A percentile compares a stretch with the other conserved stretches of the same genome.
Conservation (phyloP, 2,888 invertebrate genomes). For the Lordiphosa fenestrarum region DNA sequence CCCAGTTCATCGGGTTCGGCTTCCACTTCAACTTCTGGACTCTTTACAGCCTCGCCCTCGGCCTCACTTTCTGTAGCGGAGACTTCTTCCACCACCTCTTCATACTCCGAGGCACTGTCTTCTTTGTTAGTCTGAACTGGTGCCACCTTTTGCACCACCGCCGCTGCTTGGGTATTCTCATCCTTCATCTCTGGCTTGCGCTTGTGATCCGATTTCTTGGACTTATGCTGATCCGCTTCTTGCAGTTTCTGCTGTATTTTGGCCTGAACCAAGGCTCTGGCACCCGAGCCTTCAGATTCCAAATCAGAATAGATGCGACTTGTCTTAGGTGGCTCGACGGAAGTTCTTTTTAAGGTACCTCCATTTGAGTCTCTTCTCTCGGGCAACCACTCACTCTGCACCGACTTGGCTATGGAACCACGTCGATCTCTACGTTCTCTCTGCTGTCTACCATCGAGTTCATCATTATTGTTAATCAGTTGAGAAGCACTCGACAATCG, state of each 20-base stretch:
- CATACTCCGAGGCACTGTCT: conserved; percentile 47
- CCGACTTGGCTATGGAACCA: conserved; percentile 72
- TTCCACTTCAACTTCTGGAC: conserved; percentile 22
- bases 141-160: conserved; percentile 44
- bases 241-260: conserved; percentile 79
- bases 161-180: conserved; percentile 53
- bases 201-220: conserved; percentile 32
- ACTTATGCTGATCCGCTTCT: conserved; percentile 54
- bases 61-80: conserved; percentile 43
- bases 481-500: conserved; percentile 78
- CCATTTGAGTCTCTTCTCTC: conserved; percentile 56
- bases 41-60: conserved; percentile 35
- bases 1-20: conserved; percentile 64
- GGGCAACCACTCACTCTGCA: conserved; percentile 76
- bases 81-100: conserved; percentile 39
- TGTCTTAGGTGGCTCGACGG: conserved; percentile 48
- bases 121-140: conserved; percentile 14
- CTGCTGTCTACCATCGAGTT: conserved; percentile 59
- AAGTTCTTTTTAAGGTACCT: conserved; percentile 45
- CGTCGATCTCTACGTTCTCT: conserved; percentile 66
- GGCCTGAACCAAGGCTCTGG: conserved; percentile 79
- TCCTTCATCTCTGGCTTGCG: conserved; percentile 52
- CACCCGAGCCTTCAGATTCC: conserved; percentile 79
- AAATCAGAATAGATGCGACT: conserved; percentile 77
- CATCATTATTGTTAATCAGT: conserved; percentile 63